Base-by-base conservation (phyloP, 2,113 vertebrate species). In the Scalopus aquaticus region DNA sequence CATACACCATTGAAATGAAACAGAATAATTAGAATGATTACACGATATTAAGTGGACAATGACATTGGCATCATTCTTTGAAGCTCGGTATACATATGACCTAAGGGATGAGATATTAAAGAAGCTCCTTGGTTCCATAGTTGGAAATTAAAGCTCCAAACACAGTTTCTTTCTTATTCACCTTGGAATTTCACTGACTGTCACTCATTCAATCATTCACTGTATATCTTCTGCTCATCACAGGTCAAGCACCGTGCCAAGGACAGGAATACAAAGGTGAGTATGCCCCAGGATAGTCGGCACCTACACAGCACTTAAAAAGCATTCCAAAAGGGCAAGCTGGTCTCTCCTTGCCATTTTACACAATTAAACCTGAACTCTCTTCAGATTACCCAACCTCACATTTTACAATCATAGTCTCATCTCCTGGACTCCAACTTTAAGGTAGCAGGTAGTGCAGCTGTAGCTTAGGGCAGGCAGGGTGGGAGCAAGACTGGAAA, bases 141-240 rank as follows among this genome's bases (percentile, higher is more conserved):
- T 74, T 92, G 72, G 73, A 95, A 88, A 85, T 73, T 39, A 86
- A 88, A 37, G 32, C 16, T 56, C 30, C n/a, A 26, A 16, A 37
- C 0, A 12, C 44, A 44, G 39, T 39, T 62, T 26, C 28, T 37
- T 51, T 30, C 35, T 56, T 24, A 4, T 60, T 58, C 26, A 54
- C 32, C 62, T 80, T 67, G 5, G 54, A 79, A 60, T 84, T 89
- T 79, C 39, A 42, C 2, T 6, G 51, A 39, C 17, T 72, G 22
- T 49, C 6, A 70, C 56, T 69, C 37, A 54, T 5, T 83, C 32
- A 19, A 32, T 39, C 74, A 46, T 44, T 91, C 10, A 54, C 24
- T 60, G 20, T 0, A 16, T 73, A 37, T 32, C 6, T 39, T 9
- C 62, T 87, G 9, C 6, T 78, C 65, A 9, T 12, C 11, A 3